Conservation (phyloP, 2,888 invertebrate species). For the Lysandra bellargus region DNA sequence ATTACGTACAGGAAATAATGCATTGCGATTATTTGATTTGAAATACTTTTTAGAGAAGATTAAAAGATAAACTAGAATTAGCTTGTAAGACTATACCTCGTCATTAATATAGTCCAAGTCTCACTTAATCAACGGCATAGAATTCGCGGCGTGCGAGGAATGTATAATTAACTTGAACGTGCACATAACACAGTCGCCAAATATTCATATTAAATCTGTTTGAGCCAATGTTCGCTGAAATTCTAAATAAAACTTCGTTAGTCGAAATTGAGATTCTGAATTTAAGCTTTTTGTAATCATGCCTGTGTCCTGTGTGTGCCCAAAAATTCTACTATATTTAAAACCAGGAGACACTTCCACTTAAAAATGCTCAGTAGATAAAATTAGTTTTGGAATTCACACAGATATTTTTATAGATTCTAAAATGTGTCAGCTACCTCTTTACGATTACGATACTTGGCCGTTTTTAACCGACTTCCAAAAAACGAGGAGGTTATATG, state of each 20-base stretch:
- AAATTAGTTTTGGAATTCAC: not conserved
- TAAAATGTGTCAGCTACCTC: no score
- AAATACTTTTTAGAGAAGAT: not conserved
- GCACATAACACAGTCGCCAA: conserved; percentile 20
- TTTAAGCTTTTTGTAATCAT: not conserved
- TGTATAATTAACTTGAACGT: conserved; percentile 34
- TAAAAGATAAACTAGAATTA: not conserved
- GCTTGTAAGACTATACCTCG: conserved; percentile 6
- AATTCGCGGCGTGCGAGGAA: conserved; percentile 40
- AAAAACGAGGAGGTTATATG: no score
- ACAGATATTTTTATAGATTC: not conserved
- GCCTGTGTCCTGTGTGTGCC: not conserved
- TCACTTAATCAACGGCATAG: conserved; percentile 47
- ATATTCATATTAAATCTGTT: conserved; percentile 29
- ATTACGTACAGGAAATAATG: no score
- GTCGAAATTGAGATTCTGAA: not conserved
- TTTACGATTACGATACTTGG: no score
- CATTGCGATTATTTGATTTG: not conserved
- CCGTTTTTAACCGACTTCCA: no score
- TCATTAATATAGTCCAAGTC: conserved; percentile 27
- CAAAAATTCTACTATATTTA: not conserved
- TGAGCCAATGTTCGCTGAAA: conserved; percentile 5
- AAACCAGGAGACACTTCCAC: not conserved
- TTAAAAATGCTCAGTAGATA: not conserved
- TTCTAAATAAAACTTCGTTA: conserved; percentile 15